Evolutionary conservation across 2,797 vertebrate species (phyloP).

Genomic region (Limosa lapponica): DNA sequence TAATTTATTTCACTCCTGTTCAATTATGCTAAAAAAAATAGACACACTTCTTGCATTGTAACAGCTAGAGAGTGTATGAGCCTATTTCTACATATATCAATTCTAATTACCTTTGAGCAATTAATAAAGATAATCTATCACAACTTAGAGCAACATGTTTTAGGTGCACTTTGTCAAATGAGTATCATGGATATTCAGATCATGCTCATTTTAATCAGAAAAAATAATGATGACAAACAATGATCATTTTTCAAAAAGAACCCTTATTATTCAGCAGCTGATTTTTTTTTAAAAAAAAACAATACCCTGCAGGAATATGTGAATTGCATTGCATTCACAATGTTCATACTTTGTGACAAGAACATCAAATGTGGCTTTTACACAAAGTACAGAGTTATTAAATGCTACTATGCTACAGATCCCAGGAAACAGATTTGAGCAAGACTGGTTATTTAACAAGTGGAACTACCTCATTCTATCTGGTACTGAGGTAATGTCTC

Average conservation of each 20-base stretch:
- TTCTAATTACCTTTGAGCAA: slow-evolving; percentile 57
- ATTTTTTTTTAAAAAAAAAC: neutral
- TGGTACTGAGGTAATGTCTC: neutral
- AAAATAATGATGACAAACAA: neutral
- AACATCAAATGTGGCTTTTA: neutral
- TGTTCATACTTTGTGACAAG: neutral
- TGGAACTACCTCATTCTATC: fast-evolving
- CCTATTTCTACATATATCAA: slow-evolving; percentile 13
- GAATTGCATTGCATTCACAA: neutral
- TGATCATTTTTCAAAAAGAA: neutral
- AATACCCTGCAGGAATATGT: neutral
- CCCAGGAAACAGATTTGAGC: neutral
- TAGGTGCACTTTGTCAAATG: neutral
- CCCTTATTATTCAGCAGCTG: neutral
- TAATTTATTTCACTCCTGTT: slow-evolving; percentile 38
- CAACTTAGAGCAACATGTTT: neutral
- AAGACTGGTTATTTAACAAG: neutral
- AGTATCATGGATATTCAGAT: slow-evolving; percentile 34
- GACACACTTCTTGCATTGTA: neutral
- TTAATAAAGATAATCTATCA: slow-evolving; percentile 55
- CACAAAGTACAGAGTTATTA: neutral
- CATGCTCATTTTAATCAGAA: neutral
- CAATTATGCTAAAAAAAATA: slow-evolving; percentile 22
- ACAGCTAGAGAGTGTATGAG: neutral
- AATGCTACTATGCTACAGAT: neutral